phyloP scores from a whole-genome alignment of 1,140 invertebrate genomes.

The Anoplophora glabripennis region DNA sequence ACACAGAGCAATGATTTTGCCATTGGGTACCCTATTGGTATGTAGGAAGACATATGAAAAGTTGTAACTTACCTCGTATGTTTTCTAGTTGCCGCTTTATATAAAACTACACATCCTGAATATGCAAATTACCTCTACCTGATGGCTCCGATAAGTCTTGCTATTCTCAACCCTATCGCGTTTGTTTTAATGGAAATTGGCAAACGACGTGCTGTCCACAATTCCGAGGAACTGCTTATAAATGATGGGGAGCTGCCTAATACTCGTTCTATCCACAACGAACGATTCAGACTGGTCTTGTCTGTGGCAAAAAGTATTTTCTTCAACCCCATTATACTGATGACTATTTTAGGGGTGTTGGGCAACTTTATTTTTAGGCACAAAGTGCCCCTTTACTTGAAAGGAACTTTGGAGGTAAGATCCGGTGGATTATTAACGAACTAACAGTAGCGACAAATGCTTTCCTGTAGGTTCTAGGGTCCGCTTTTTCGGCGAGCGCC shows the following conservation, averaged over 20 bases:
- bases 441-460: neutral
- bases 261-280: conserved; percentile 6
- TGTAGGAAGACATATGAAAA: conserved; percentile 47
- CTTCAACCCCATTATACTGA: conserved; percentile 87
- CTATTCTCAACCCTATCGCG: conserved; percentile 89
- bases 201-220: conserved; percentile 51
- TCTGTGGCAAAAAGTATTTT: conserved; percentile 67
- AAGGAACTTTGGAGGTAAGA: conserved; percentile 70
- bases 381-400: conserved; percentile 70
- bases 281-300: conserved; percentile 45
- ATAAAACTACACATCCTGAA: conserved; percentile 78
- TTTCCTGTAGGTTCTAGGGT: conserved; percentile 67
- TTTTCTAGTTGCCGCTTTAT: conserved; percentile 70
- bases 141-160: conserved; percentile 89
- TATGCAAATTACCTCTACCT: conserved; percentile 90
- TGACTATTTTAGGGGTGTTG: conserved; percentile 87
- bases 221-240: conserved; percentile 45
- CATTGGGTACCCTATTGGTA: conserved; percentile 92
- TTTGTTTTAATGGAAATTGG: conserved; percentile 88
- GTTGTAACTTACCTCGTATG: conserved; percentile 1
- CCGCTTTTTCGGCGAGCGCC: conserved; percentile 87
- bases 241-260: conserved; percentile 31
- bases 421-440: conserved; percentile 16
- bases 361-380: conserved; percentile 83
- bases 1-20: conserved; percentile 99